Percentiles rank a stretch among this genome's conserved stretches.
phyloP scores from a whole-genome alignment of 2,113 vertebrate species.

The Zosterops hypoxanthus region DNA sequence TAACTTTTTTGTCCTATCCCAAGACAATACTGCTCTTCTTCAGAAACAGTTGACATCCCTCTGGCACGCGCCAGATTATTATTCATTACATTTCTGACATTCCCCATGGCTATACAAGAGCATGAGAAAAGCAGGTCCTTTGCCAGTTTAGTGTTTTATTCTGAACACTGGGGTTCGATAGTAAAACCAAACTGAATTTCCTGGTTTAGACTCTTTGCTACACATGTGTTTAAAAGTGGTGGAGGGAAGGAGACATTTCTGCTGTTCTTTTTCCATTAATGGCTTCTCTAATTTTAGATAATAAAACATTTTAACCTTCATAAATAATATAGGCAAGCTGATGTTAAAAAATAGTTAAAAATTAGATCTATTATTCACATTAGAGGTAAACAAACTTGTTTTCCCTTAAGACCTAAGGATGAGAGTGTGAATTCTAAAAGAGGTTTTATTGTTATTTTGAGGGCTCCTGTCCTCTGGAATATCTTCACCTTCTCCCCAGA shows the following conservation, averaged over 20 bases:
- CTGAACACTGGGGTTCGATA: neutral
- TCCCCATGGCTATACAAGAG: neutral
- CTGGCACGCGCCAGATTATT: neutral
- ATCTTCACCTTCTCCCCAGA: neutral
- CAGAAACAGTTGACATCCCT: neutral
- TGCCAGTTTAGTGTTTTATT: neutral
- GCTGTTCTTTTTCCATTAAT: neutral
- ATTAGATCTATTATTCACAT: neutral
- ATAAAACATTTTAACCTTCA: neutral
- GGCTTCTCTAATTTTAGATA: neutral
- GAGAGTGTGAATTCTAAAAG: neutral
- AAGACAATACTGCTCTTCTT: neutral
- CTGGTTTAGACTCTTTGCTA: neutral
- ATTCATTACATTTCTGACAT: constrained; percentile 36
- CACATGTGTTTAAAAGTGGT: neutral
- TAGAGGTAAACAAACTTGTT: neutral
- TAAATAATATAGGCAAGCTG: neutral
- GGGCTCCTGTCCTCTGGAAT: neutral
- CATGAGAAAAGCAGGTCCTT: neutral
- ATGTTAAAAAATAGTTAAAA: neutral
- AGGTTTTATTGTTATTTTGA: neutral
- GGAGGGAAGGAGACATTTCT: neutral
- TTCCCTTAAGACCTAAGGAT: neutral
- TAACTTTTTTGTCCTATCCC: neutral
- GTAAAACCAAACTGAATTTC: neutral